These are phyloP conservation scores for Collichthys lucidus DNA, from an alignment of 2,113 vertebrate genomes.

Conservation along the genomic window DNA sequence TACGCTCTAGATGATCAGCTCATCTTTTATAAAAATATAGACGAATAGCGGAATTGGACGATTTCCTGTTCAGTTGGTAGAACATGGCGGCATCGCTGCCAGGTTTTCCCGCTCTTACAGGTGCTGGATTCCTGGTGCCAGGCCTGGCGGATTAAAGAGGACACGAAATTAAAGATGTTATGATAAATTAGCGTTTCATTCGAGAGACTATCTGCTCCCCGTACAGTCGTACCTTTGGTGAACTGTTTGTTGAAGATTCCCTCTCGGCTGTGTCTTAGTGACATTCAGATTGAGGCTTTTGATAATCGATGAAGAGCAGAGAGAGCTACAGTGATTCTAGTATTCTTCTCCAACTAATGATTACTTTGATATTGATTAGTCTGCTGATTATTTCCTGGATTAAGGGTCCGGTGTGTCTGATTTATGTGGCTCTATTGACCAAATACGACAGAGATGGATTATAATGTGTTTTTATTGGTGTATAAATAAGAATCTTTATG, in stretches of 20 bases:
- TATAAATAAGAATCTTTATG: too few relatives aligned
- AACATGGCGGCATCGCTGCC: not conserved
- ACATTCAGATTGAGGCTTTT: constrained; percentile 14
- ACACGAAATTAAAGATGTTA: constrained; percentile 1
- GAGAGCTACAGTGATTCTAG: not conserved
- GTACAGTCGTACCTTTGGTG: not conserved
- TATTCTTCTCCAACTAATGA: not conserved
- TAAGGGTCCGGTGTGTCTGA: too few relatives aligned
- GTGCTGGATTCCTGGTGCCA: constrained; percentile 15
- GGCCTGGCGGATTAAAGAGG: constrained; percentile 12
- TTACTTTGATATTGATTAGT: not conserved
- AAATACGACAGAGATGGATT: too few relatives aligned
- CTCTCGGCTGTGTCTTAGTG: not conserved
- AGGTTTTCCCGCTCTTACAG: constrained; percentile 15
- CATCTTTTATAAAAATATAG: constrained; percentile 39
- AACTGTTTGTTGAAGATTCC: constrained; percentile 16
- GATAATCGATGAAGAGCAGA: constrained; percentile 10
- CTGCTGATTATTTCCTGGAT: not conserved
- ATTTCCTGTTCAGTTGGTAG: constrained; percentile 36
- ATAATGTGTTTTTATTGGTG: too few relatives aligned
- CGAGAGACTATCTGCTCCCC: not conserved
- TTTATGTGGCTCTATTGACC: too few relatives aligned
- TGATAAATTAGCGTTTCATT: constrained; percentile 19
- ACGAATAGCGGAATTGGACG: constrained; percentile 13
- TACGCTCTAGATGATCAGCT: constrained; percentile 22